Conservation (phyloP, 2,113 vertebrate species). For the Misgurnus mizolepis region DNA sequence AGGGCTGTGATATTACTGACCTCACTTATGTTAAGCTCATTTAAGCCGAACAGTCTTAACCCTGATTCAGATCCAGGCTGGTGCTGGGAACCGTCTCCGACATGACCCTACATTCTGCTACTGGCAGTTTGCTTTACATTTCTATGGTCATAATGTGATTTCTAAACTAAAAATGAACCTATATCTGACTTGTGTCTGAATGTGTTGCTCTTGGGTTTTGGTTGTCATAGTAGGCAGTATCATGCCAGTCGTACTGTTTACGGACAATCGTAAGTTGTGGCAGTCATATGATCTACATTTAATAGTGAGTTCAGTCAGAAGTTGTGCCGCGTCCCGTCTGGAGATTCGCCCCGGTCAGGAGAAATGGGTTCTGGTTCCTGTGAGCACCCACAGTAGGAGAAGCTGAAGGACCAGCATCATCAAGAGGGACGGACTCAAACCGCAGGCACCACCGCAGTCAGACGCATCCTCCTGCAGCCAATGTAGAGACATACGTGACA, state of each 20-base stretch:
- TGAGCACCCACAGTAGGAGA: constrained; percentile 86
- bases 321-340: constrained; percentile 30
- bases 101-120: neutral
- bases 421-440: constrained; percentile 83
- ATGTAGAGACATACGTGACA: constrained; percentile 52
- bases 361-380: constrained; percentile 76
- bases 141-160: constrained; percentile 5
- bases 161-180: neutral
- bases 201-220: neutral
- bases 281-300: neutral
- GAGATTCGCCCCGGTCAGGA: constrained; percentile 77
- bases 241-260: constrained; percentile 12
- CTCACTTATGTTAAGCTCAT: constrained; percentile 10
- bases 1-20: constrained; percentile 34
- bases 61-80: constrained; percentile 15
- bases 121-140: constrained; percentile 3
- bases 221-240: constrained; percentile 2
- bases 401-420: constrained; percentile 83
- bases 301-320: constrained; percentile 39
- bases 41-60: constrained; percentile 29
- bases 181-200: neutral
- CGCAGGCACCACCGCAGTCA: constrained; percentile 90
- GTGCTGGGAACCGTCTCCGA: neutral
- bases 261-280: constrained; percentile 39
- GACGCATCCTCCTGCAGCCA: constrained; percentile 87